These are phyloP conservation scores for Urechis unicinctus DNA, from an alignment of 2,888 invertebrate species.

Conservation along the genomic window DNA sequence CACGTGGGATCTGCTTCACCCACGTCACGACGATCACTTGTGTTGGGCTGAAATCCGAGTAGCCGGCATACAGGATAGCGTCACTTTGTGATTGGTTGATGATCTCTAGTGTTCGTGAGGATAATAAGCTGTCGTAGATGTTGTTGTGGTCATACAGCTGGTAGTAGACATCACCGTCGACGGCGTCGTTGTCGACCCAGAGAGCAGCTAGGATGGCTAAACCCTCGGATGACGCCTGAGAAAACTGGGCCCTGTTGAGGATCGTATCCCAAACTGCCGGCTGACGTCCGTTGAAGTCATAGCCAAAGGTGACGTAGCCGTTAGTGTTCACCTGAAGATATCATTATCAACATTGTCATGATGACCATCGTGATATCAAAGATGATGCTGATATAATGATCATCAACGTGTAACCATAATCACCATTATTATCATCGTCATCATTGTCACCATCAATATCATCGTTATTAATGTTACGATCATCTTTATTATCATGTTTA, in stretches of 20 bases:
- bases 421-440: too few species aligned
- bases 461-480: too few species aligned
- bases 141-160: background rate
- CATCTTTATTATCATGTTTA: too few species aligned
- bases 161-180: background rate
- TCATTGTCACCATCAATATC: too few species aligned
- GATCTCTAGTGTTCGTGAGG: background rate
- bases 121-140: background rate
- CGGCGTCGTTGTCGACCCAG: background rate
- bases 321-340: background rate
- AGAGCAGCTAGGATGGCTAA: background rate
- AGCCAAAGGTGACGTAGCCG: background rate
- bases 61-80: conserved; percentile 1
- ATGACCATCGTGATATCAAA: too few species aligned
- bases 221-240: background rate
- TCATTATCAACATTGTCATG: too few species aligned
- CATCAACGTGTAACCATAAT: too few species aligned
- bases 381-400: too few species aligned
- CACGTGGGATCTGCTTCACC: background rate
- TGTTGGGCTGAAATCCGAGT: background rate
- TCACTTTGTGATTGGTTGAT: background rate
- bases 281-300: background rate
- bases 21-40: conserved; percentile 2
- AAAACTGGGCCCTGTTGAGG: background rate
- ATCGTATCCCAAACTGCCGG: background rate